Percentiles rank a stretch among this genome's conserved stretches.
Conservation (phyloP, 2,113 vertebrate species). For the Eclectus roratus region DNA sequence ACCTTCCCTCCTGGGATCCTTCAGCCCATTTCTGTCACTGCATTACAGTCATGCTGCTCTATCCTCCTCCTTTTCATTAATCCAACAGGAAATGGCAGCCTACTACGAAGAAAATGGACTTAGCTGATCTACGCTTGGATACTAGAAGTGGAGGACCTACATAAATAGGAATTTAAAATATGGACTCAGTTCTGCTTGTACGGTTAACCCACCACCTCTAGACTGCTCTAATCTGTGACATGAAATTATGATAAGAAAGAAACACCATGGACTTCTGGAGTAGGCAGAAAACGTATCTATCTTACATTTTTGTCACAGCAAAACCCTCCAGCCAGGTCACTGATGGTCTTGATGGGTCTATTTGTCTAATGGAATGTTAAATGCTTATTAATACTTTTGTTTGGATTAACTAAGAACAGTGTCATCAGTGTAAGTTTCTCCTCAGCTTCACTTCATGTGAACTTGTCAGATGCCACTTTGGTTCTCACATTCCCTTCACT, state of each 20-base stretch:
- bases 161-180: background rate
- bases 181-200: rapidly evolving
- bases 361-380: background rate
- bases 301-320: background rate
- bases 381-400: background rate
- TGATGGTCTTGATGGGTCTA: background rate
- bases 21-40: background rate
- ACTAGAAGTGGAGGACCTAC: background rate
- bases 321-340: background rate
- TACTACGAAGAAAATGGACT: background rate
- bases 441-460: background rate
- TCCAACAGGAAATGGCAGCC: background rate
- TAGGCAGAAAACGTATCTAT: background rate
- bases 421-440: background rate
- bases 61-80: background rate
- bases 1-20: background rate
- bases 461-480: background rate
- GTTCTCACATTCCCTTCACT: background rate
- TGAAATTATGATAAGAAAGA: background rate
- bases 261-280: background rate
- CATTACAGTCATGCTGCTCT: background rate
- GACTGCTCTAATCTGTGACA: background rate
- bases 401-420: background rate
- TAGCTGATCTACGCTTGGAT: background rate
- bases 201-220: background rate